Percentiles rank a stretch among this genome's conserved stretches.
These are phyloP conservation scores for Camponotus vicinus DNA, from an alignment of 1,140 invertebrate genomes.

Conservation along the genomic window DNA sequence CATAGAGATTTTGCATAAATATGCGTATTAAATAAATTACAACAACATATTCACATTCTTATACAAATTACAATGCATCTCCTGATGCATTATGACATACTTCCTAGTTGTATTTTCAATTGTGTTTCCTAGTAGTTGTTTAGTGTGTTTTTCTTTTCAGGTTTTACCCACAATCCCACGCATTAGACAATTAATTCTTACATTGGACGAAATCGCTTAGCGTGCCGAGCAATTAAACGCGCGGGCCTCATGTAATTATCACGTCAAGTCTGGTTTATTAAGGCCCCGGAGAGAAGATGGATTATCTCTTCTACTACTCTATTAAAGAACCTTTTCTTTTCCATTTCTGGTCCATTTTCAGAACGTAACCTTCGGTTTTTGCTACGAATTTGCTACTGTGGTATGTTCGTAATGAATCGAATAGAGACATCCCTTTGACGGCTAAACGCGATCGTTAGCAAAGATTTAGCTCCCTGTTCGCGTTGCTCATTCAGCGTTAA, in stretches of 20 bases:
- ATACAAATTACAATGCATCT: background rate
- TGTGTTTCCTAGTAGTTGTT: background rate
- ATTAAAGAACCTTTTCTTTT: constrained; percentile 40
- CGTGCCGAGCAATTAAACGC: constrained; percentile 48
- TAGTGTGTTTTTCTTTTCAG: background rate
- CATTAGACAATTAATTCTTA: constrained; percentile 40
- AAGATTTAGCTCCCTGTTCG: constrained; percentile 1
- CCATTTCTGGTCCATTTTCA: constrained; percentile 33
- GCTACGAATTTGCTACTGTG: background rate
- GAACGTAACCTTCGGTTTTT: constrained; percentile 5
- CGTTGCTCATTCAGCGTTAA: background rate
- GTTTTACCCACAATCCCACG: background rate
- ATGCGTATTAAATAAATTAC: background rate
- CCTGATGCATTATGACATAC: background rate
- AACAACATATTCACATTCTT: background rate
- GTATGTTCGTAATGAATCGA: background rate
- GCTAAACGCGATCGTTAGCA: background rate
- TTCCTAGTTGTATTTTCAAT: background rate
- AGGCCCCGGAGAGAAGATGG: background rate
- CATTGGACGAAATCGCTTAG: constrained; percentile 38
- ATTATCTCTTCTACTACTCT: constrained; percentile 21
- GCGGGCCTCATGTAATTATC: constrained; percentile 19
- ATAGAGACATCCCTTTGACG: background rate
- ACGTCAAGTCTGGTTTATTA: constrained; percentile 47
- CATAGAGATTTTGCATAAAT: background rate